These are phyloP conservation scores for Litoditis marina DNA, from an alignment of 2,888 invertebrate genomes.

Conservation along the genomic window DNA sequence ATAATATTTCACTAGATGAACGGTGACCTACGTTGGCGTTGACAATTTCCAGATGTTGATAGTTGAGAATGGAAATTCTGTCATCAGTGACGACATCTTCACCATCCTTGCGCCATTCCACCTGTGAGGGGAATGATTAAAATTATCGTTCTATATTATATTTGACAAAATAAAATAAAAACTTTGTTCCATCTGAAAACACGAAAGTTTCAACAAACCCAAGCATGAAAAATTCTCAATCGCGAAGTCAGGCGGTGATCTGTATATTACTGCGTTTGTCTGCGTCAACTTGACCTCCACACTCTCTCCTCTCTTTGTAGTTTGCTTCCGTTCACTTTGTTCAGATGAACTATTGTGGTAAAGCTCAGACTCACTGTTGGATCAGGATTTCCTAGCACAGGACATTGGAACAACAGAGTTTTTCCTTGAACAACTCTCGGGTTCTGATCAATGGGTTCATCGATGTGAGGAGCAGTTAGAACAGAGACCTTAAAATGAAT, in stretches of 20 bases:
- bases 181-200: no score
- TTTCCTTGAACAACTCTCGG: conserved; percentile 66
- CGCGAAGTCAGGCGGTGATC: no score
- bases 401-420: conserved; percentile 67
- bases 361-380: conserved; percentile 66
- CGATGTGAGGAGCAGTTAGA: conserved; percentile 56
- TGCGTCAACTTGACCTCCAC: no score
- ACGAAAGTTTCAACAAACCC: no score
- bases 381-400: conserved; percentile 66
- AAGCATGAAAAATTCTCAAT: no score
- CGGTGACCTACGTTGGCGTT: conserved; percentile 14
- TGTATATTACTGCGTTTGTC: no score
- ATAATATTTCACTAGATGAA: no score
- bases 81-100: conserved; percentile 5
- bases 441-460: conserved; percentile 58
- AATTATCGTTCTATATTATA: not conserved
- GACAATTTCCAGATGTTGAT: conserved; percentile 27
- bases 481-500: conserved; percentile 41
- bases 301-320: no score
- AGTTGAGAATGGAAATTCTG: conserved; percentile 20
- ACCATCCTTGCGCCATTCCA: conserved; percentile 34
- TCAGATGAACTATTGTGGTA: no score
- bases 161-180: not conserved
- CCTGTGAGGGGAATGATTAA: conserved; percentile 13
- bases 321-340: no score